Conservation (phyloP, 2,888 invertebrate genomes). For the Encarsia formosa region DNA sequence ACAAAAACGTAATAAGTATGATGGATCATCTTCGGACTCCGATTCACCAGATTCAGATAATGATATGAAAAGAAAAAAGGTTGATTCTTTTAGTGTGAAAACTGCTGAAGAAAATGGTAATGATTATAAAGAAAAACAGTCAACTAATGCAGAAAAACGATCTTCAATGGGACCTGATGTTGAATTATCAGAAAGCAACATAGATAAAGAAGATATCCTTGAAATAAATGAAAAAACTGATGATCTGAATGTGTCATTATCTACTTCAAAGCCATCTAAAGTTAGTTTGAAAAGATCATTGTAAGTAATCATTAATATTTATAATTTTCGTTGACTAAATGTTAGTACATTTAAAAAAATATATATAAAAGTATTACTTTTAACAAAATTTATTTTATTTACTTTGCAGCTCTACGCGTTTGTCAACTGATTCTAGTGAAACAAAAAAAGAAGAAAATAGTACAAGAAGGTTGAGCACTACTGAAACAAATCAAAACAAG, state of each 20-base stretch:
- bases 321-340: background rate
- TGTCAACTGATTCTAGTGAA: slow-evolving; percentile 34
- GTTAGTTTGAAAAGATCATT: slow-evolving; percentile 49
- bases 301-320: slow-evolving; percentile 36
- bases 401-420: slow-evolving; percentile 38
- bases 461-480: slow-evolving; percentile 32
- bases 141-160: slow-evolving; percentile 19
- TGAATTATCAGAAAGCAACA: slow-evolving; percentile 20
- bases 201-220: slow-evolving; percentile 31
- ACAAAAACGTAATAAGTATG: slow-evolving; percentile 2
- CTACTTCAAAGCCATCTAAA: slow-evolving; percentile 43
- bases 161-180: slow-evolving; percentile 20
- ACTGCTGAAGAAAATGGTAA: too few relatives aligned
- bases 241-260: slow-evolving; percentile 19
- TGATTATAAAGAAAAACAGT: background rate
- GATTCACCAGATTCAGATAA: background rate
- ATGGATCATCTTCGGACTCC: too few relatives aligned
- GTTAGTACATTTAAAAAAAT: background rate
- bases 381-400: slow-evolving; percentile 10
- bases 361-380: too few relatives aligned
- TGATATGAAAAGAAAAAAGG: too few relatives aligned
- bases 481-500: slow-evolving; percentile 39
- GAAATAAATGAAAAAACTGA: slow-evolving; percentile 31
- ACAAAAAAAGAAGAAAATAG: slow-evolving; percentile 33
- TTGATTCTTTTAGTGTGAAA: too few relatives aligned